A percentile compares a stretch with the other conserved stretches of the same genome.
Conservation (phyloP, 2,888 invertebrate genomes). For the Rhingia campestris region DNA sequence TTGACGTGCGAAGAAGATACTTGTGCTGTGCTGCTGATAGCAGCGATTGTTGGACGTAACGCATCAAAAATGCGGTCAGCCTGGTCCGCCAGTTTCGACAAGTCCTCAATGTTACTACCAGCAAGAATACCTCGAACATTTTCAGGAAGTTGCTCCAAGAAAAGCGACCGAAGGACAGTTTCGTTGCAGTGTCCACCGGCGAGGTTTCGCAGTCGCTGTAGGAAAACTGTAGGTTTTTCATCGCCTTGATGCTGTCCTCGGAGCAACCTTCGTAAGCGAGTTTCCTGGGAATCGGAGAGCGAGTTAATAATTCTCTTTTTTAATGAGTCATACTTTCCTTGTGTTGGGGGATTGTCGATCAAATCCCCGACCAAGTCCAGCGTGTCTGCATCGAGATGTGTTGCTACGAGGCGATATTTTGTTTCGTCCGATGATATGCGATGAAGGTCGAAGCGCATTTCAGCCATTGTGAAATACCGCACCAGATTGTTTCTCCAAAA, state of each 20-base stretch:
- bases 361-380: too few relatives aligned
- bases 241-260: neutral
- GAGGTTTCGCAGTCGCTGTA: conserved; percentile 42
- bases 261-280: conserved; percentile 30
- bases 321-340: too few relatives aligned
- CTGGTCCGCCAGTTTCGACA: too few relatives aligned
- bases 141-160: neutral
- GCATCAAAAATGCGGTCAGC: too few relatives aligned
- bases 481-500: neutral
- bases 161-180: conserved; percentile 32
- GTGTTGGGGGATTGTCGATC: too few relatives aligned
- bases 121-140: too few relatives aligned
- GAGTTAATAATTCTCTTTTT: conserved; percentile 11
- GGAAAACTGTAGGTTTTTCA: conserved; percentile 36
- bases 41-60: too few relatives aligned
- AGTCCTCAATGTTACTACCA: too few relatives aligned
- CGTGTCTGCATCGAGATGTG: too few relatives aligned
- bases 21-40: too few relatives aligned
- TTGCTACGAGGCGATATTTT: too few relatives aligned
- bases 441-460: conserved; percentile 1
- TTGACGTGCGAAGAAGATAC: too few relatives aligned
- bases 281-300: conserved; percentile 42
- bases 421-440: neutral
- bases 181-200: conserved; percentile 36
- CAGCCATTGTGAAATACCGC: conserved; percentile 4